Base-by-base conservation (phyloP, 2,113 vertebrate species). In the Alexandromys fortis region DNA sequence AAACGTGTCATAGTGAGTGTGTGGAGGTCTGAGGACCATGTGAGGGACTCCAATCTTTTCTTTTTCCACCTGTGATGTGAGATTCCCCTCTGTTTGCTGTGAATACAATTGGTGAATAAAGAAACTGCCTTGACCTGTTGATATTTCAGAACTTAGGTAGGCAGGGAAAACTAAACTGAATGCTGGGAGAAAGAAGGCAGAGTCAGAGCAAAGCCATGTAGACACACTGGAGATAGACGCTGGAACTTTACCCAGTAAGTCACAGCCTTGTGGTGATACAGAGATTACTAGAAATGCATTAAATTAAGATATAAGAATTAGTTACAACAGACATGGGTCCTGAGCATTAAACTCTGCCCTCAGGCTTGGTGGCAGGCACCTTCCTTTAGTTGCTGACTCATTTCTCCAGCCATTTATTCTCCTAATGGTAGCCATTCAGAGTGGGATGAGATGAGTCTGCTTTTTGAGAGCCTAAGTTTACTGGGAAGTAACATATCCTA, bases 381-480 rank as follows among this genome's bases (percentile, higher is more conserved):
- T 65, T 67, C 67, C 58, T 65, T 67, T 85, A 21, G 7, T 6
- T 42, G 45, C 4, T 45, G n/a, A 63, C 42, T 42, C 7, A 45
- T 45, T 21, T n/a, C 35, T 82, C 5, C 35, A 58, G 22, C 21
- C 11, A 42, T 81, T 67, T 33, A 6, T 47, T 65, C 19, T 47
- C 10, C 30, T 86, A 14, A 67, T 47, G 61, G 61, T 67, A 86
- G 5, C 17, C n/a, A 47, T 33, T 67, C 17, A 33, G 28, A 67
- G 5, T 67, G 14, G 42, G 14, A 28, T 68, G 63, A 47, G 63
- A 86, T 86, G 35, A 4, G 16, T 67, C 89, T 92, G 33, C 16
- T 93, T 93, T 96, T 93, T 79, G 91, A 61, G 42, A 97, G 52
- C 61, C 17, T 81, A 65, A 79, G 11, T 94, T 91, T 92, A 94